phyloP scores from a whole-genome alignment of 2,888 invertebrate species.

The Elysia crispata region DNA sequence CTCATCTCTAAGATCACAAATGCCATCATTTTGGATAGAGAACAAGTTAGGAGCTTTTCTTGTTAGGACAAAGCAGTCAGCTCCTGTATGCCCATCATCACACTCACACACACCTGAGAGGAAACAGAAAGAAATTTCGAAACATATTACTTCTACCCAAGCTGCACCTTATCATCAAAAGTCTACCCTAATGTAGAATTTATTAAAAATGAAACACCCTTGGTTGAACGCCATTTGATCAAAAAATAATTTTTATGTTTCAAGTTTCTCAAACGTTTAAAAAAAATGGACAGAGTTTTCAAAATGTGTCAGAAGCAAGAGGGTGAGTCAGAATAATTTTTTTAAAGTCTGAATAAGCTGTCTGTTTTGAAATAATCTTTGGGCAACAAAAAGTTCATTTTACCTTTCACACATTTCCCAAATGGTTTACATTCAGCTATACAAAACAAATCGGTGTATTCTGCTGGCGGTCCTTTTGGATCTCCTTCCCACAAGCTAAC shows the following conservation, averaged over 20 bases:
- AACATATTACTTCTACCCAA: too few species aligned
- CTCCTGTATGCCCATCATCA: conserved; percentile 35
- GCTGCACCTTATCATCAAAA: too few species aligned
- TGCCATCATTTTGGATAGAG: conserved; percentile 52
- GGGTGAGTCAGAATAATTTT: too few species aligned
- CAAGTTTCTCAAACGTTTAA: too few species aligned
- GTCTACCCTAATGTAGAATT: too few species aligned
- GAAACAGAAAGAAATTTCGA: not conserved
- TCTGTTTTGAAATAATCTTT: too few species aligned
- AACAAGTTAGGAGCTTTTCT: conserved; percentile 50
- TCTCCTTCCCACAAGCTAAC: conserved; percentile 51
- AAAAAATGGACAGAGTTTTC: too few species aligned
- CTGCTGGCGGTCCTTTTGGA: conserved; percentile 44
- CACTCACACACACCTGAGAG: conserved; percentile 53
- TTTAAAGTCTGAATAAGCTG: too few species aligned
- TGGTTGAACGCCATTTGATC: too few species aligned
- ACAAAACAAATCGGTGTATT: conserved; percentile 54
- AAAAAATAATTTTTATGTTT: too few species aligned
- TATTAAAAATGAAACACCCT: too few species aligned
- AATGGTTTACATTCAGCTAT: conserved; percentile 56
- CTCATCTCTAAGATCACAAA: conserved; percentile 57
- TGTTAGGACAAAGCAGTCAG: conserved; percentile 52
- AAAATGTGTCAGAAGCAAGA: too few species aligned
- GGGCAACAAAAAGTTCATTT: not conserved
- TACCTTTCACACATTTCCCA: conserved; percentile 59